These are phyloP conservation scores for Dicrurus megarhynchus DNA, from an alignment of 2,113 vertebrate species.

Conservation along the genomic window DNA sequence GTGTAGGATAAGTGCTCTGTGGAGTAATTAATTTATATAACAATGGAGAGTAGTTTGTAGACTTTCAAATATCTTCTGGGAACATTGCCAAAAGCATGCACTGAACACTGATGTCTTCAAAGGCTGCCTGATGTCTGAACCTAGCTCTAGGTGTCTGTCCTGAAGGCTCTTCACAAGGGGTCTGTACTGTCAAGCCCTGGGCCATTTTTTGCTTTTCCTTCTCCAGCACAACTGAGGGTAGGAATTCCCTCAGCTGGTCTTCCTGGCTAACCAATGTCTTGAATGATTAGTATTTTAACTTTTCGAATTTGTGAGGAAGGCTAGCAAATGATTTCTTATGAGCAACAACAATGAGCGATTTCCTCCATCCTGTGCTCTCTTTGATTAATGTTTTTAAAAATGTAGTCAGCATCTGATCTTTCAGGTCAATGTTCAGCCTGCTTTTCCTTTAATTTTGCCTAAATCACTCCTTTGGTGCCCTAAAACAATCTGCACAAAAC, in stretches of 20 bases:
- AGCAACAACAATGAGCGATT: neutral
- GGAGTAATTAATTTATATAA: neutral
- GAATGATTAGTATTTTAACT: neutral
- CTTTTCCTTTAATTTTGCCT: slow-evolving; percentile 35
- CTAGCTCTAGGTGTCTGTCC: neutral
- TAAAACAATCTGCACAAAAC: neutral
- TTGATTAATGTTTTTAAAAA: slow-evolving; percentile 1
- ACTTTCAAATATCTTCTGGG: neutral
- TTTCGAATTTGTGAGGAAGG: neutral
- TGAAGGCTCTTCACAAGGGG: neutral
- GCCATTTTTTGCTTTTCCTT: neutral
- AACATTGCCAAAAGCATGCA: neutral
- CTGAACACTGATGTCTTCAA: neutral
- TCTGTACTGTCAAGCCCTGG: neutral
- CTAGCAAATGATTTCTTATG: neutral
- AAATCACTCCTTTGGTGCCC: neutral
- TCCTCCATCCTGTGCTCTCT: slow-evolving; percentile 12
- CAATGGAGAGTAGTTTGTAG: neutral
- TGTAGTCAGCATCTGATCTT: neutral
- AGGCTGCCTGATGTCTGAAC: neutral
- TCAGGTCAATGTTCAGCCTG: neutral
- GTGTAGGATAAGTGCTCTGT: neutral
- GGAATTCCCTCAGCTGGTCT: neutral
- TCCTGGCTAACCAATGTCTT: neutral
- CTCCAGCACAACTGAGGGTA: neutral